A percentile compares a stretch with the other conserved stretches of the same genome.
Conservation (phyloP, 2,888 invertebrate species). For the Andrena chrysosceles region DNA sequence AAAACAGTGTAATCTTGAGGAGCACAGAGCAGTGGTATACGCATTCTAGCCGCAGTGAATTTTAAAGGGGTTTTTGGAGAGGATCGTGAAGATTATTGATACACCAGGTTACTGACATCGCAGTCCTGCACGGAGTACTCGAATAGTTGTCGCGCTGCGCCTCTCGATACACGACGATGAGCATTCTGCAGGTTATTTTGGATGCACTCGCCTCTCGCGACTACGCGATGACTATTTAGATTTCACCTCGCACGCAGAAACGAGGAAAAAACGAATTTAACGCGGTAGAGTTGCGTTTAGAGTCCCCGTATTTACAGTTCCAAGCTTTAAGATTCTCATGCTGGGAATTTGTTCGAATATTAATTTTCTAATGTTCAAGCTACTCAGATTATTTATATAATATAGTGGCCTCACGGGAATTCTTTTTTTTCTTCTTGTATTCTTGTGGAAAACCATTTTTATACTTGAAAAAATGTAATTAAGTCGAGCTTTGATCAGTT, state of each 20-base stretch:
- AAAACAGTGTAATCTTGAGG: no score
- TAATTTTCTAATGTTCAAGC: no score
- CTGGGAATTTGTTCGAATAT: no score
- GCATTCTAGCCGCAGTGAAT: no score
- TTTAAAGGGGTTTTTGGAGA: no score
- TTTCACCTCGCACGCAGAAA: constrained; percentile 33
- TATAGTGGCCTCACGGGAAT: no score
- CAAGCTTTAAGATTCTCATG: no score
- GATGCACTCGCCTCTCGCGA: constrained; percentile 50
- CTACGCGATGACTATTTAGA: constrained; percentile 41
- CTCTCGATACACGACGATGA: constrained; percentile 53
- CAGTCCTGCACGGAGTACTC: constrained; percentile 17
- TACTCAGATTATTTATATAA: no score
- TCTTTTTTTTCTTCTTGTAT: no score
- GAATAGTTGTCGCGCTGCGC: constrained; percentile 48
- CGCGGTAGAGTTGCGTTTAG: not conserved
- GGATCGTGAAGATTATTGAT: no score
- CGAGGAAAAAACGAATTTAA: constrained; percentile 33
- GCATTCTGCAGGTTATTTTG: constrained; percentile 61
- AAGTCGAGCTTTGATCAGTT: not conserved
- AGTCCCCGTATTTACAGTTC: not conserved
- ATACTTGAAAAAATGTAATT: no score
- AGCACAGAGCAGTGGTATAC: no score
- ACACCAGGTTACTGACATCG: not conserved
- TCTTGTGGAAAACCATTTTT: not conserved